Conservation (phyloP, 2,888 invertebrate species). For the Druceiella hillmani region DNA sequence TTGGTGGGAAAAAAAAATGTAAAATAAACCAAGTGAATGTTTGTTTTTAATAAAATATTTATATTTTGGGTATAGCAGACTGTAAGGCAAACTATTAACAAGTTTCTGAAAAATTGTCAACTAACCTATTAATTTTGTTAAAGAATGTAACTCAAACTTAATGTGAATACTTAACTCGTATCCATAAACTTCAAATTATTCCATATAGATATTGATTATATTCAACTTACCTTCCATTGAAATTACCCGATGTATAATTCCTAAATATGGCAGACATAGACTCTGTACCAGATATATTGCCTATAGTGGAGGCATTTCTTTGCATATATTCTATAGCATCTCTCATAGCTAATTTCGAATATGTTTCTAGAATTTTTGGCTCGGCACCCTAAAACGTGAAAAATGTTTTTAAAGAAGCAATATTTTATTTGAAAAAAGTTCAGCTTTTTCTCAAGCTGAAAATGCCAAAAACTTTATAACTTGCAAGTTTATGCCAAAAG, state of each 20-base stretch:
- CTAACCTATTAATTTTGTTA: too few relatives aligned
- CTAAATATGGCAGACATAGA: slow-evolving; percentile 89
- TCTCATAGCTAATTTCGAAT: slow-evolving; percentile 87
- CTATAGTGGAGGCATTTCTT: slow-evolving; percentile 80
- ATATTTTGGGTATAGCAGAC: too few relatives aligned
- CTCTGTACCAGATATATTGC: slow-evolving; percentile 82
- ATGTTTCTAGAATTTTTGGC: slow-evolving; percentile 91
- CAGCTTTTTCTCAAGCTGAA: slow-evolving; percentile 2
- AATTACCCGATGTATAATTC: slow-evolving; percentile 78
- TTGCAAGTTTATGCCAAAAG: neutral
- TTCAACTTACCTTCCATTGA: slow-evolving; percentile 68
- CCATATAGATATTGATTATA: too few relatives aligned
- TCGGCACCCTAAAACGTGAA: slow-evolving; percentile 62
- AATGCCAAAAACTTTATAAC: slow-evolving; percentile 1
- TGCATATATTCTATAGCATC: slow-evolving; percentile 92
- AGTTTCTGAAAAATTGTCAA: too few relatives aligned
- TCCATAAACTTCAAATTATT: too few relatives aligned
- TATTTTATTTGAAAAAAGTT: too few relatives aligned
- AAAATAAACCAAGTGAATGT: too few relatives aligned
- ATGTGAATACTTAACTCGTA: too few relatives aligned
- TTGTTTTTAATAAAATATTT: too few relatives aligned
- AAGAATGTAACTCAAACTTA: too few relatives aligned
- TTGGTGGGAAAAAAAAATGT: too few relatives aligned
- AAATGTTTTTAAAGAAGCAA: neutral
- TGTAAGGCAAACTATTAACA: too few relatives aligned